Conservation (phyloP, 2,888 invertebrate species). For the Pocota personata region DNA sequence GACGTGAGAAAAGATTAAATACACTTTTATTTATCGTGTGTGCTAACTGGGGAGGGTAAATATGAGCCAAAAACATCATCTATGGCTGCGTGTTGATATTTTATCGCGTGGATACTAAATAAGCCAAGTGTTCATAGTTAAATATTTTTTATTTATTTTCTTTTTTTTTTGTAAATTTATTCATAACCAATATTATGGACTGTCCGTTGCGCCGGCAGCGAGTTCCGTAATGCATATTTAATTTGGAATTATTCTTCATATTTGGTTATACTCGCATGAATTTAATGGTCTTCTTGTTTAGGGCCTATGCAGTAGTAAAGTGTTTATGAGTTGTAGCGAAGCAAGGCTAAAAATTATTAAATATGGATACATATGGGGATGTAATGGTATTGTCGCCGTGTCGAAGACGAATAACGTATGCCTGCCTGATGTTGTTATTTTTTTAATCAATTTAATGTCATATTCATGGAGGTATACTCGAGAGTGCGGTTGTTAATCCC, state of each 20-base stretch:
- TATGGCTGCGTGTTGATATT: background rate
- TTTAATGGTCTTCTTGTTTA: background rate
- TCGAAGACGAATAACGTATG: no score
- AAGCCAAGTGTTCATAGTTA: background rate
- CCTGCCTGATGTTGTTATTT: background rate
- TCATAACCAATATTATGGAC: slow-evolving; percentile 11
- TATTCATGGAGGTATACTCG: background rate
- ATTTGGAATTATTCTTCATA: background rate
- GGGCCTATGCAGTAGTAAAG: background rate
- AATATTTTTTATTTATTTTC: background rate
- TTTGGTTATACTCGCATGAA: background rate
- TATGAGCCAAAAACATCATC: background rate
- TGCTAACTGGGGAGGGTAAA: background rate
- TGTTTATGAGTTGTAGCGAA: background rate
- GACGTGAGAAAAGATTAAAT: background rate
- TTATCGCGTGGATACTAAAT: background rate
- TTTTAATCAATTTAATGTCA: background rate
- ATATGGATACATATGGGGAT: background rate
- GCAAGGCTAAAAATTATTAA: background rate
- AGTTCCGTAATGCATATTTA: slow-evolving; percentile 1
- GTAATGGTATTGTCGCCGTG: no score
- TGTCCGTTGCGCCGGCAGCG: background rate
- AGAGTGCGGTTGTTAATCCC: background rate
- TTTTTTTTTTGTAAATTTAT: background rate
- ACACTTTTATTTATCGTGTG: background rate